Evolutionary conservation across 1,140 invertebrate species (phyloP).

Genomic region (Lepeophtheirus salmonis): DNA sequence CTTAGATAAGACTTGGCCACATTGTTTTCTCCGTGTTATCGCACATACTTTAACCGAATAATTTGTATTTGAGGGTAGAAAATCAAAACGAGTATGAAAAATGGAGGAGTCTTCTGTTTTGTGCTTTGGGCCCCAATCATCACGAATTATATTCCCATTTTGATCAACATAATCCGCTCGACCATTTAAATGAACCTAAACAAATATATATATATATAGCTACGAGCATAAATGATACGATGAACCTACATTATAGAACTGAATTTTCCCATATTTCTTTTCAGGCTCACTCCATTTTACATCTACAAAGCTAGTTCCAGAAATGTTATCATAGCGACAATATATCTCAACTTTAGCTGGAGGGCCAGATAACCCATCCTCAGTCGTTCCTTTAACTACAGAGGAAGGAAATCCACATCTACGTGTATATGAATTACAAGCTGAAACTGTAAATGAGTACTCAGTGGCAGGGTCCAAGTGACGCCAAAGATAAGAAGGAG

Average conservation of each 20-base stretch:
- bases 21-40: conserved; percentile 45
- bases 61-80: conserved; percentile 53
- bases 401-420: conserved; percentile 51
- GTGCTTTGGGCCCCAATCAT: conserved; percentile 37
- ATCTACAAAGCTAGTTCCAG: conserved; percentile 39
- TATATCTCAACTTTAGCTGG: conserved; percentile 40
- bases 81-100: conserved; percentile 36
- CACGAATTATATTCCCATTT: conserved; percentile 34
- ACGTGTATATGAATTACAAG: conserved; percentile 46
- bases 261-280: conserved; percentile 50
- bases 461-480: conserved; percentile 17
- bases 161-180: conserved; percentile 33
- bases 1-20: conserved; percentile 35
- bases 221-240: no score
- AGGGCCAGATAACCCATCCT: conserved; percentile 45
- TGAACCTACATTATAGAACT: conserved; percentile 40
- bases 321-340: conserved; percentile 44
- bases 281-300: conserved; percentile 47
- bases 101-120: conserved; percentile 35
- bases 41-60: conserved; percentile 41
- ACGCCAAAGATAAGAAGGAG: conserved; percentile 26
- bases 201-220: conserved; percentile 29
- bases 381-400: conserved; percentile 50
- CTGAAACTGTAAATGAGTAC: conserved; percentile 11
- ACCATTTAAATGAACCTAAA: conserved; percentile 38